phyloP scores from a whole-genome alignment of 2,113 vertebrate genomes.

The Merops nubicus region DNA sequence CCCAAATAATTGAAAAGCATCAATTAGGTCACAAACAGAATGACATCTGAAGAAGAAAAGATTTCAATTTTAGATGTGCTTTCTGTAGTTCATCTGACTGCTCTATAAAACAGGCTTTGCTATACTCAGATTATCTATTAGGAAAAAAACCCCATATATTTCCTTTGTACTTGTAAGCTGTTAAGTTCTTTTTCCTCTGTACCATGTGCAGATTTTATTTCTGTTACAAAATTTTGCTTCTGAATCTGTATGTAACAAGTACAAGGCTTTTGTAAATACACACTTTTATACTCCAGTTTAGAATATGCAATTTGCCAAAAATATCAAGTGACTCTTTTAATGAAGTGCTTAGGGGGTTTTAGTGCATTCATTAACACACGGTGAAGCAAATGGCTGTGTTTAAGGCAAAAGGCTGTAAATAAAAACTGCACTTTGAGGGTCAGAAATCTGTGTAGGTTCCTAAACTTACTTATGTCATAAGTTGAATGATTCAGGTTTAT shows the following conservation, averaged over 20 bases:
- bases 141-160: fast-evolving
- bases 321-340: background rate
- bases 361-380: background rate
- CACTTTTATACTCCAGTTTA: background rate
- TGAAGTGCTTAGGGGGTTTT: background rate
- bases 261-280: background rate
- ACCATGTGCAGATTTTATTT: background rate
- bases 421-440: background rate
- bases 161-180: background rate
- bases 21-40: background rate
- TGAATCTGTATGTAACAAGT: background rate
- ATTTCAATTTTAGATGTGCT: background rate
- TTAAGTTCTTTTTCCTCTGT: background rate
- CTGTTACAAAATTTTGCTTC: background rate
- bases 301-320: background rate
- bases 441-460: background rate
- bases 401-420: background rate
- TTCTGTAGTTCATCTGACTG: background rate
- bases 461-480: slow-evolving; percentile 28
- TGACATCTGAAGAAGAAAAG: background rate
- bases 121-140: background rate
- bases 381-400: background rate
- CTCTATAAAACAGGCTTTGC: background rate
- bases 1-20: background rate
- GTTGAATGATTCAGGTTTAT: slow-evolving; percentile 63